These are phyloP conservation scores for Halotydeus destructor DNA, from an alignment of 1,140 invertebrate species.

Conservation along the genomic window DNA sequence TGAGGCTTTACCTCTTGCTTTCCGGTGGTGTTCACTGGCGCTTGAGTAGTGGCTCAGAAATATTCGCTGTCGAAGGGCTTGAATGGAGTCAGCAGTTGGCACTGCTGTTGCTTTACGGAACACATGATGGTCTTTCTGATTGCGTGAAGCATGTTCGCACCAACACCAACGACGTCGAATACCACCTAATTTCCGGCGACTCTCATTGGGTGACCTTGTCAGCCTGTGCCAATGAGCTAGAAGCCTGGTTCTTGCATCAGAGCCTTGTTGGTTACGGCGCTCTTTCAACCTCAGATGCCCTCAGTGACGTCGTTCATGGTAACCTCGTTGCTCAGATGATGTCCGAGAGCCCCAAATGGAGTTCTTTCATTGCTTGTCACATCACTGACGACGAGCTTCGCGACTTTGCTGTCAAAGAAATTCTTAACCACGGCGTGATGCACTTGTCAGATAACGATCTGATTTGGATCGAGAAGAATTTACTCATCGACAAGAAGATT, in stretches of 20 bases:
- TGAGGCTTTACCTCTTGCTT: conserved; percentile 13
- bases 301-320: conserved; percentile 8
- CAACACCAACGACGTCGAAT: conserved; percentile 13
- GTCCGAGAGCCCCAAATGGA: conserved; percentile 3
- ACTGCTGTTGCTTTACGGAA: conserved; percentile 8
- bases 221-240: neutral
- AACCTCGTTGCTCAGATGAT: conserved; percentile 10
- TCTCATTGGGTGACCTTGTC: conserved; percentile 6
- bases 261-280: conserved; percentile 7
- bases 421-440: neutral
- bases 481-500: conserved; percentile 2
- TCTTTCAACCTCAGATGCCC: neutral
- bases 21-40: conserved; percentile 8
- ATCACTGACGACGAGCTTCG: conserved; percentile 11
- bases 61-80: conserved; percentile 9
- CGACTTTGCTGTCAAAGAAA: conserved; percentile 1
- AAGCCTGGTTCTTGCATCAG: conserved; percentile 14
- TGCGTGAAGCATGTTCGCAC: conserved; percentile 1
- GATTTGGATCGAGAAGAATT: conserved; percentile 3
- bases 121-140: conserved; percentile 2
- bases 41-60: conserved; percentile 1
- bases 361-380: conserved; percentile 13
- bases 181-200: conserved; percentile 11
- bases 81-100: conserved; percentile 15
- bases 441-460: conserved; percentile 3